phyloP scores from a whole-genome alignment of 2,797 vertebrate species.

The Pipistrellus kuhlii region DNA sequence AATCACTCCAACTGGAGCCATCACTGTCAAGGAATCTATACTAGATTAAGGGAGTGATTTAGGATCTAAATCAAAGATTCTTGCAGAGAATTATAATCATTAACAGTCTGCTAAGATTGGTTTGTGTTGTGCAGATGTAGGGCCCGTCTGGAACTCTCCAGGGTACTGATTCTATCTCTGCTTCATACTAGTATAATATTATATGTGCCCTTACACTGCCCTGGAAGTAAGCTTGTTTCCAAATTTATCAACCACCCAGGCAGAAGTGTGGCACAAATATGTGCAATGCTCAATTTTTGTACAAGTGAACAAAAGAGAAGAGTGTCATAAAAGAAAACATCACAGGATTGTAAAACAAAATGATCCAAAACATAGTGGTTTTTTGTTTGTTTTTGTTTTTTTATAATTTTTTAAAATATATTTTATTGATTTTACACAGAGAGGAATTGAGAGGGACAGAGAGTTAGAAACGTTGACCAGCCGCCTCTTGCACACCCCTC shows the following conservation, averaged over 20 bases:
- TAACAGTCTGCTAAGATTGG: background rate
- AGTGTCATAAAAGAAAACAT: constrained; percentile 15
- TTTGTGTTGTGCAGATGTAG: too few relatives aligned
- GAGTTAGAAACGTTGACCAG: too few relatives aligned
- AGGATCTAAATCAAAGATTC: background rate
- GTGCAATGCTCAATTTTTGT: background rate
- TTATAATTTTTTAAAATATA: too few relatives aligned
- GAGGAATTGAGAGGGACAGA: too few relatives aligned
- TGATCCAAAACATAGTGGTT: background rate
- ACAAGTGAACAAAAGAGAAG: constrained; percentile 29
- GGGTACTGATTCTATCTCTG: constrained; percentile 64
- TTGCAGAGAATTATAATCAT: background rate
- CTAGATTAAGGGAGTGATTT: background rate
- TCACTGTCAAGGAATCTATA: constrained; percentile 22
- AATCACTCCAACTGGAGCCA: background rate
- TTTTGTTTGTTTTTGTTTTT: too few relatives aligned
- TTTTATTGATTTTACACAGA: too few relatives aligned
- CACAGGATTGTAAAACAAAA: constrained; percentile 42
- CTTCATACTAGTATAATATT: background rate
- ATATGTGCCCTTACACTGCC: background rate
- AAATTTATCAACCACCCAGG: background rate
- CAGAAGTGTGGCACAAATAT: constrained; percentile 26
- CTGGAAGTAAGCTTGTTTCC: constrained; percentile 4
- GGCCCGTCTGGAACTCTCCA: constrained; percentile 27
- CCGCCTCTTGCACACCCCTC: too few relatives aligned